Conservation (phyloP, 2,888 invertebrate genomes). For the Drosophila atroscutellata region DNA sequence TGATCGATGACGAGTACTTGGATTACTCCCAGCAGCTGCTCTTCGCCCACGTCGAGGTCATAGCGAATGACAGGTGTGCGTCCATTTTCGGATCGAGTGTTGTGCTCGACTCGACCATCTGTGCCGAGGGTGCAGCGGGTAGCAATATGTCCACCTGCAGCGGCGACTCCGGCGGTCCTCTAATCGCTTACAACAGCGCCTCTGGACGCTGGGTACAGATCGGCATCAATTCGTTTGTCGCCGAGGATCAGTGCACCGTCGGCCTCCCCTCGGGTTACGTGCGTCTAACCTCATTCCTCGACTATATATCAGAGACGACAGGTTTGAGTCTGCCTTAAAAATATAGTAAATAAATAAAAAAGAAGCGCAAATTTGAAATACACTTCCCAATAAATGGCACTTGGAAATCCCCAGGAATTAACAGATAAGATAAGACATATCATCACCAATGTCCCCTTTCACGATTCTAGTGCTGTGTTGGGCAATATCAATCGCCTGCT, state of each 20-base stretch:
- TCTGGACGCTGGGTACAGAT: slow-evolving; percentile 72
- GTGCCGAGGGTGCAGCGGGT: slow-evolving; percentile 70
- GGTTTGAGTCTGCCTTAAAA: slow-evolving; percentile 27
- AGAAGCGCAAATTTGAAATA: neutral
- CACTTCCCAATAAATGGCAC: slow-evolving; percentile 11
- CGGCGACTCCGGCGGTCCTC: slow-evolving; percentile 83
- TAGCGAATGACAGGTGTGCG: slow-evolving; percentile 71
- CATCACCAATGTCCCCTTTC: neutral
- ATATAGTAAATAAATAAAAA: neutral
- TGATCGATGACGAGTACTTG: slow-evolving; percentile 79
- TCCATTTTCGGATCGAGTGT: slow-evolving; percentile 59
- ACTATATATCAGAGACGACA: slow-evolving; percentile 69
- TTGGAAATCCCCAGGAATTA: neutral
- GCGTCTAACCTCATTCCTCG: slow-evolving; percentile 76
- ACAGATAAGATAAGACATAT: neutral
- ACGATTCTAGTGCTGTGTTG: neutral
- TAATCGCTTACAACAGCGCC: slow-evolving; percentile 57
- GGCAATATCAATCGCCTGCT: neutral
- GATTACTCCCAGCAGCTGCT: slow-evolving; percentile 73
- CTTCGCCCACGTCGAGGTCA: slow-evolving; percentile 77
- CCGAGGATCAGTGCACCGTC: slow-evolving; percentile 78
- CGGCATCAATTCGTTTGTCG: slow-evolving; percentile 84
- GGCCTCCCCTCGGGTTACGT: slow-evolving; percentile 81
- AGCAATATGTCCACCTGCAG: slow-evolving; percentile 81
- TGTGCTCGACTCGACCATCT: slow-evolving; percentile 74